A percentile compares a stretch with the other conserved stretches of the same genome.
phyloP scores from a whole-genome alignment of 1,140 invertebrate genomes.

The Hylaeus anthracinus region DNA sequence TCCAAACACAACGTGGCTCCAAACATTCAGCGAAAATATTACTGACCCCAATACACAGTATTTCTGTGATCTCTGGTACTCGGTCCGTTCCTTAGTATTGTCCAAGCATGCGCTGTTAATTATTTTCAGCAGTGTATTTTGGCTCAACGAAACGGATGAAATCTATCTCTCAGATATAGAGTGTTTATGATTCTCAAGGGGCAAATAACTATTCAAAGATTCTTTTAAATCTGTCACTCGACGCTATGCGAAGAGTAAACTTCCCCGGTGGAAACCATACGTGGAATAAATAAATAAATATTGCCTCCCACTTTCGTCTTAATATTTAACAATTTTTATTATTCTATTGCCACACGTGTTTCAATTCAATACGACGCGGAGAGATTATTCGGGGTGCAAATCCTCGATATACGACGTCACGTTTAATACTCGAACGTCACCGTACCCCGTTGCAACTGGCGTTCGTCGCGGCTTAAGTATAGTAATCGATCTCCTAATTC shows the following conservation, averaged over 20 bases:
- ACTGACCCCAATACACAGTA: background rate
- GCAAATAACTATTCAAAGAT: too few relatives aligned
- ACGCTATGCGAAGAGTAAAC: too few relatives aligned
- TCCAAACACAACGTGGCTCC: background rate
- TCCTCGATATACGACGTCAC: background rate
- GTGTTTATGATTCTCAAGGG: too few relatives aligned
- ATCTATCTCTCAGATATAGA: too few relatives aligned
- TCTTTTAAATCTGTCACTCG: too few relatives aligned
- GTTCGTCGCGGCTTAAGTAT: slow-evolving; percentile 41
- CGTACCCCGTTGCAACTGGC: background rate
- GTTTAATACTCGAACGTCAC: background rate
- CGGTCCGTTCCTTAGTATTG: background rate
- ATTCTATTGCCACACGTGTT: too few relatives aligned
- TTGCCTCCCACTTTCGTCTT: too few relatives aligned
- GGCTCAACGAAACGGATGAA: background rate
- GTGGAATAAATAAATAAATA: too few relatives aligned
- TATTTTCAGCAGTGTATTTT: background rate
- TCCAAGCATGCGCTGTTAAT: background rate
- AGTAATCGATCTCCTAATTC: slow-evolving; percentile 65
- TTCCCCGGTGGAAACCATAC: too few relatives aligned
- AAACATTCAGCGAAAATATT: background rate
- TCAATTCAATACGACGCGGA: too few relatives aligned
- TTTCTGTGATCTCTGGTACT: background rate
- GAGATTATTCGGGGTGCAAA: background rate
- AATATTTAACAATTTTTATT: too few relatives aligned